Percentiles rank a stretch among this genome's conserved stretches.
Conservation (phyloP, 2,113 vertebrate genomes). For the Lanius collurio region DNA sequence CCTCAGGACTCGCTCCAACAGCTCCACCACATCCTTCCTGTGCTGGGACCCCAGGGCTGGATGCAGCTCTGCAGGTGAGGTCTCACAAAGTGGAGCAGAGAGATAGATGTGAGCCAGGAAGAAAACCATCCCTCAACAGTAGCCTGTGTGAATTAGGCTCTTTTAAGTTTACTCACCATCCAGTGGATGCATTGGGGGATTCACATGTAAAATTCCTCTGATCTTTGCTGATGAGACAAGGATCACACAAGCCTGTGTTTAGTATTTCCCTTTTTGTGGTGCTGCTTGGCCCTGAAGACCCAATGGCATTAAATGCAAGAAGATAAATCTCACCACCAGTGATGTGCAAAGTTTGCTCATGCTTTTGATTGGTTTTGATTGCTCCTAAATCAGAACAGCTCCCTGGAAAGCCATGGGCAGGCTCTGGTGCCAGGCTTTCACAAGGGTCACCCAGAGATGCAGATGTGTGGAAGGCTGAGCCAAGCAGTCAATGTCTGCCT, state of each 20-base stretch:
- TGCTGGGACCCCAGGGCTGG: not conserved
- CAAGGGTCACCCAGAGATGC: not conserved
- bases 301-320: not conserved
- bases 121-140: not conserved
- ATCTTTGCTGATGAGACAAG: not conserved
- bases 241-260: not conserved
- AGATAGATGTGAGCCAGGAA: not conserved
- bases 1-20: not conserved
- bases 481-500: not conserved
- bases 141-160: not conserved
- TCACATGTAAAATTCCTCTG: not conserved
- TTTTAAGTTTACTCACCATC: not conserved
- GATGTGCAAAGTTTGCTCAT: not conserved
- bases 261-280: not conserved
- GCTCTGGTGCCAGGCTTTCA: not conserved
- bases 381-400: not conserved
- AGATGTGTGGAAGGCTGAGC: not conserved
- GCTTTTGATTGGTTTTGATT: not conserved
- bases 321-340: not conserved
- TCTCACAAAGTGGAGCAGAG: not conserved
- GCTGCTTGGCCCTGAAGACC: not conserved
- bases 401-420: not conserved
- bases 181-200: not conserved
- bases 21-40: not conserved
- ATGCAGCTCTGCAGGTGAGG: not conserved